Percentiles rank a stretch among this genome's conserved stretches.
Conservation (phyloP, 2,797 vertebrate species). For the Pampus argenteus region DNA sequence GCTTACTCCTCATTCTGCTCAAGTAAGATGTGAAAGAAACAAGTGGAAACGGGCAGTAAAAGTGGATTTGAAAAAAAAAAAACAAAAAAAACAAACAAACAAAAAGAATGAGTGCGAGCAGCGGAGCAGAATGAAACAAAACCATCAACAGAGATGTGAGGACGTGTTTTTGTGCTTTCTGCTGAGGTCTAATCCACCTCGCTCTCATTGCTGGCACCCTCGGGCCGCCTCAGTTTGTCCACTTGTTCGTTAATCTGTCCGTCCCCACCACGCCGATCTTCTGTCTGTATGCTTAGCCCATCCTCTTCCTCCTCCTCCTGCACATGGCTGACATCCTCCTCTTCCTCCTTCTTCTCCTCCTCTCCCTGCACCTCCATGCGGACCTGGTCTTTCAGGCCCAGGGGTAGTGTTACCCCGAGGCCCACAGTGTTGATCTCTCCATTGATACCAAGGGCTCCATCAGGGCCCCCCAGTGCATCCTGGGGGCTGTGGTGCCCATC, state of each 20-base stretch:
- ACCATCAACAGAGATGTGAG: slow-evolving; percentile 47
- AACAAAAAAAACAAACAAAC: slow-evolving; percentile 7
- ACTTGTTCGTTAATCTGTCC: slow-evolving; percentile 98
- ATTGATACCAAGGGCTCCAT: slow-evolving; percentile 82
- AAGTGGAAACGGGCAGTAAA: slow-evolving; percentile 48
- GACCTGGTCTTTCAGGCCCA: slow-evolving; percentile 91
- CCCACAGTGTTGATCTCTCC: slow-evolving; percentile 59
- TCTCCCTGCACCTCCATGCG: slow-evolving; percentile 97
- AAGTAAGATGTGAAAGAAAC: slow-evolving; percentile 52
- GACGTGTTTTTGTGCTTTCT: slow-evolving; percentile 53
- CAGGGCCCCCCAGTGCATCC: slow-evolving; percentile 78
- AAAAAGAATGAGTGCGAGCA: slow-evolving; percentile 21
- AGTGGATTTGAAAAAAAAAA: slow-evolving; percentile 33
- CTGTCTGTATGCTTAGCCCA: slow-evolving; percentile 89
- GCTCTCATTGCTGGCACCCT: slow-evolving; percentile 95
- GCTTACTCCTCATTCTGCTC: slow-evolving; percentile 46
- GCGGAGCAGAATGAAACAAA: slow-evolving; percentile 53
- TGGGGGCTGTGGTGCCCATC: slow-evolving; percentile 90
- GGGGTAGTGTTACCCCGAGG: slow-evolving; percentile 64
- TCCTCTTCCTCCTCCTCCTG: slow-evolving; percentile 89
- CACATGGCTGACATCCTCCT: slow-evolving; percentile 74
- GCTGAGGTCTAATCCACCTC: slow-evolving; percentile 90
- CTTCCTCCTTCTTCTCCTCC: slow-evolving; percentile 79
- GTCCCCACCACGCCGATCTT: slow-evolving; percentile 94
- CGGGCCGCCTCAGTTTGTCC: slow-evolving; percentile 94